Base-by-base conservation (phyloP, 2,797 vertebrate species). In the Tolypeutes matacus region DNA sequence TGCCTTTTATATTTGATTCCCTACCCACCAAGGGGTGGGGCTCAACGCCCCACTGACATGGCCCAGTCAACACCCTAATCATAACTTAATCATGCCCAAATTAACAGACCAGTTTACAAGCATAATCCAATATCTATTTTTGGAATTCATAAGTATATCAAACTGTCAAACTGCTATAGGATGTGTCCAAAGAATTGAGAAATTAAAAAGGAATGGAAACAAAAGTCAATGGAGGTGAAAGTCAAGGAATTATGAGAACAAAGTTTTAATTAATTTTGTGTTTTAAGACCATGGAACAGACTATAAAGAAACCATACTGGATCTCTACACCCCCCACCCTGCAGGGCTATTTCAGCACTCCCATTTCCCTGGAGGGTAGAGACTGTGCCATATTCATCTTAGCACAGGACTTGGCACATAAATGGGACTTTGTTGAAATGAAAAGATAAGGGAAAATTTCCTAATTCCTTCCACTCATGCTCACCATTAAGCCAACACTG, bases 371-470 rank as follows among this genome's bases (percentile, higher is more conserved):
- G 70, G 34, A 72, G 17, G 7, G 39, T 17, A 56, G 65, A 29
- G 51, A 73, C 20, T 36, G 0, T 49, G 58, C 29, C 17, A 2
- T 20, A 34, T 15, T 89, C 60, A 86, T 67, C 67, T 75, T 49
- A 83, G 62, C 64, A 49, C 31, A 91, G 56, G 70, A 10, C 62
- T 65, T 64, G 46, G 15, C 29, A 91, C 27, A 88, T 18, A 87
- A 70, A 86, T 49, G 78, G 49, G 81, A 85, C 64, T 91, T 78
- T 67, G 60, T 51, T 91, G 53, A 86, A 83, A 21, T 23, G 36
- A 85, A 80, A 95, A 96, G 77, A 96, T 86, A 77, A 86, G 49
- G 53, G 49, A 93, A 78, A 56, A 77, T 86, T 96, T 75, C 65
- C 39, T 75, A 80, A 62, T 94, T 94, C 87, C 53, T n/a, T 89